Conservation (phyloP, 1,140 invertebrate species). For the Philopotamus ludificatus region DNA sequence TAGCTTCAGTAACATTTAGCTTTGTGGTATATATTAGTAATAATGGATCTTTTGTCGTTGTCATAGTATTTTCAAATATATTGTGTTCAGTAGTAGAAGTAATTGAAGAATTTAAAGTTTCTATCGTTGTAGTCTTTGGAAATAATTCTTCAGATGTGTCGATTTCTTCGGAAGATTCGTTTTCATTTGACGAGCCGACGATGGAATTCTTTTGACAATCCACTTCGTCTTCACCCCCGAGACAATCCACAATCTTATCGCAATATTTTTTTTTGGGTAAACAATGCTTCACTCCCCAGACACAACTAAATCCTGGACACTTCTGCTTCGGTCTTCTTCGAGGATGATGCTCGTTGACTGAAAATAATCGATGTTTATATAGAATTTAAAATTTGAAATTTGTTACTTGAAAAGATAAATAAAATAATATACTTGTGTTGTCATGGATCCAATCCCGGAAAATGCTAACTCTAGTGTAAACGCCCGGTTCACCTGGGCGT, state of each 20-base stretch:
- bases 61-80: too few relatives aligned
- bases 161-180: too few relatives aligned
- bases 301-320: slow-evolving; percentile 70
- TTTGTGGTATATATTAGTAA: too few relatives aligned
- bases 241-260: slow-evolving; percentile 71
- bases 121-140: too few relatives aligned
- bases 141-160: too few relatives aligned
- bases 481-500: slow-evolving; percentile 72
- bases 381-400: neutral
- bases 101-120: too few relatives aligned
- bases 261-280: slow-evolving; percentile 65
- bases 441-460: slow-evolving; percentile 72
- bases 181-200: too few relatives aligned
- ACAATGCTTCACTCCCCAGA: slow-evolving; percentile 63
- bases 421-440: neutral
- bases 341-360: slow-evolving; percentile 53
- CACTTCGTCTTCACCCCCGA: slow-evolving; percentile 74
- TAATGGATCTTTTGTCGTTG: too few relatives aligned
- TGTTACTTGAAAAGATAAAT: neutral
- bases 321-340: slow-evolving; percentile 56
- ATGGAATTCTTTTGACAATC: slow-evolving; percentile 53
- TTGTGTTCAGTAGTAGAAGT: too few relatives aligned
- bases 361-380: slow-evolving; percentile 39
- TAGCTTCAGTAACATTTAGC: too few relatives aligned
- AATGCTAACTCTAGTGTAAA: slow-evolving; percentile 75